Evolutionary conservation across 1,140 invertebrate genomes (phyloP).

Genomic region (Drosophila leontia): DNA sequence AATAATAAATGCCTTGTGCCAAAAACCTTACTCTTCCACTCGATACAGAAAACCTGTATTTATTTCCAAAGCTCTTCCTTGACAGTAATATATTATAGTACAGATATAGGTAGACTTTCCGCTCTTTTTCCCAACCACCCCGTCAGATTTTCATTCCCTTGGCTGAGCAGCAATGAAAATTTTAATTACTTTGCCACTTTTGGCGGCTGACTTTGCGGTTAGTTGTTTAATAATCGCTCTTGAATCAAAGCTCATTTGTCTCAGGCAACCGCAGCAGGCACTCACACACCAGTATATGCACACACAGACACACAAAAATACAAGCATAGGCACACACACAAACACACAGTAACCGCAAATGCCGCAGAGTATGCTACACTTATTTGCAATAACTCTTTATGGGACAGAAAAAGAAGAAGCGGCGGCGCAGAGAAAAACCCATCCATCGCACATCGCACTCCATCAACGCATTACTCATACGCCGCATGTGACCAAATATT

Average conservation of each 20-base stretch:
- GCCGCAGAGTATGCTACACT: slow-evolving; percentile 69
- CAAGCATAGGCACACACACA: background rate
- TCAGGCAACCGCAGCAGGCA: slow-evolving; percentile 38
- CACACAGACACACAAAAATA: slow-evolving; percentile 18
- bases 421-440: background rate
- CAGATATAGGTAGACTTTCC: background rate
- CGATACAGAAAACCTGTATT: too few relatives aligned
- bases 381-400: slow-evolving; percentile 49
- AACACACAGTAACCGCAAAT: slow-evolving; percentile 29
- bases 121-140: too few relatives aligned
- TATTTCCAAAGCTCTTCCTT: background rate
- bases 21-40: background rate
- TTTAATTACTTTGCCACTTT: slow-evolving; percentile 76
- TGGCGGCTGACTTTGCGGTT: slow-evolving; percentile 64
- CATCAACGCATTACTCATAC: slow-evolving; percentile 50
- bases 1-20: too few relatives aligned
- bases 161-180: slow-evolving; percentile 42
- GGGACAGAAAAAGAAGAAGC: background rate
- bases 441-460: slow-evolving; percentile 14
- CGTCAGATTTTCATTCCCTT: too few relatives aligned
- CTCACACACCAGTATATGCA: slow-evolving; percentile 4
- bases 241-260: slow-evolving; percentile 71
- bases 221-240: slow-evolving; percentile 60
- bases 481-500: slow-evolving; percentile 58
- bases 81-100: background rate